phyloP scores from a whole-genome alignment of 92 coral and sea anemone species.

The Micromussa lordhowensis region DNA sequence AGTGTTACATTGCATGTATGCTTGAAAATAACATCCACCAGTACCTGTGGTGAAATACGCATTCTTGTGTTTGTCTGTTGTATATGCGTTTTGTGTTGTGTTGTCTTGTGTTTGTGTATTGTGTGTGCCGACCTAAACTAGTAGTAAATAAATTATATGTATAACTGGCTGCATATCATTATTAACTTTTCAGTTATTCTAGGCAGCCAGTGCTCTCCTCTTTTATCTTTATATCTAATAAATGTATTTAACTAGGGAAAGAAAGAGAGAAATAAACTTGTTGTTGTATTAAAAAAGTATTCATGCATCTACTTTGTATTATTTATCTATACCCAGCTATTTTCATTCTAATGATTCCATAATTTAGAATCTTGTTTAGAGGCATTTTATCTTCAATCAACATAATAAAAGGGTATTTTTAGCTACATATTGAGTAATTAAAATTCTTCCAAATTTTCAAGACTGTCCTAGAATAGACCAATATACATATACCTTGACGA shows the following conservation, averaged over 20 bases:
- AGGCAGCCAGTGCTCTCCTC: no score
- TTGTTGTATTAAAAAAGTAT: no score
- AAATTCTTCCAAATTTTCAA: neutral
- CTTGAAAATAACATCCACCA: neutral
- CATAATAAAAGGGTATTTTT: neutral
- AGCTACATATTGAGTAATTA: neutral
- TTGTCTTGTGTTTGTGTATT: no score
- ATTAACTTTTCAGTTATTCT: no score
- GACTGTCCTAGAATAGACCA: neutral
- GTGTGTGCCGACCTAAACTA: no score
- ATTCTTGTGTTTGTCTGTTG: no score
- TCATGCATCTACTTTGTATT: neutral
- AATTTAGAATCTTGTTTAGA: neutral
- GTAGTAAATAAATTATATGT: no score
- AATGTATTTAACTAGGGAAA: no score
- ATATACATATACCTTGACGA: neutral
- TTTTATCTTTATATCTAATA: no score
- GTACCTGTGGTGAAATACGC: neutral
- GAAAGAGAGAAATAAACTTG: no score
- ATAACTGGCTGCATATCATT: no score
- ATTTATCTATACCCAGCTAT: neutral
- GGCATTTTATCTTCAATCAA: neutral
- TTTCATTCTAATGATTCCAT: neutral
- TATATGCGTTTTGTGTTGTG: no score
- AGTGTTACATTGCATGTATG: neutral